Evolutionary conservation across 2,888 invertebrate species (phyloP).

Genomic region (Apodemia hepburni): DNA sequence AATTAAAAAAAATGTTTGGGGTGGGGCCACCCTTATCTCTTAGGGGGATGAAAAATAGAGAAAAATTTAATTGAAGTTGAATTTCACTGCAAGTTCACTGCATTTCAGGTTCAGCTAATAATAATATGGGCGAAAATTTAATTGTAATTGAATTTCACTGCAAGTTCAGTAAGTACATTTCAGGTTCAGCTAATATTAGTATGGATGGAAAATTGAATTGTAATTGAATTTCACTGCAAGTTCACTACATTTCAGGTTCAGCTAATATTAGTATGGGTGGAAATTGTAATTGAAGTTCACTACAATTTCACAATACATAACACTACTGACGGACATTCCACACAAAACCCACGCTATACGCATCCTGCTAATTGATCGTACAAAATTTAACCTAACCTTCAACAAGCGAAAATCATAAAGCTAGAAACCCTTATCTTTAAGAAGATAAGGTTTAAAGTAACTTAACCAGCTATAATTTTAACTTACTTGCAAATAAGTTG

Average conservation of each 20-base stretch:
- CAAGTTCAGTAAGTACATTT: no score
- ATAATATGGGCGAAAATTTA: no score
- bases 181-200: no score
- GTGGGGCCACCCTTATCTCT: no score
- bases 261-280: no score
- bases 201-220: background rate
- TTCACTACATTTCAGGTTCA: no score
- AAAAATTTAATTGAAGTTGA: no score
- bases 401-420: background rate
- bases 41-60: no score
- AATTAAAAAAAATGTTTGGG: no score
- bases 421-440: slow-evolving; percentile 26
- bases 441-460: slow-evolving; percentile 33
- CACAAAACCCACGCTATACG: slow-evolving; percentile 35
- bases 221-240: background rate
- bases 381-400: slow-evolving; percentile 48
- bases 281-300: background rate
- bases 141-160: no score
- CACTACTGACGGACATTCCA: slow-evolving; percentile 14
- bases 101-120: no score
- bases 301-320: background rate
- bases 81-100: no score
- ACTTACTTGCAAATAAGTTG: slow-evolving; percentile 46
- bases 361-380: slow-evolving; percentile 47
- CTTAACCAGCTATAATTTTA: slow-evolving; percentile 20